These are phyloP conservation scores for Cyclina sinensis DNA, from an alignment of 1,140 invertebrate genomes.

Conservation along the genomic window DNA sequence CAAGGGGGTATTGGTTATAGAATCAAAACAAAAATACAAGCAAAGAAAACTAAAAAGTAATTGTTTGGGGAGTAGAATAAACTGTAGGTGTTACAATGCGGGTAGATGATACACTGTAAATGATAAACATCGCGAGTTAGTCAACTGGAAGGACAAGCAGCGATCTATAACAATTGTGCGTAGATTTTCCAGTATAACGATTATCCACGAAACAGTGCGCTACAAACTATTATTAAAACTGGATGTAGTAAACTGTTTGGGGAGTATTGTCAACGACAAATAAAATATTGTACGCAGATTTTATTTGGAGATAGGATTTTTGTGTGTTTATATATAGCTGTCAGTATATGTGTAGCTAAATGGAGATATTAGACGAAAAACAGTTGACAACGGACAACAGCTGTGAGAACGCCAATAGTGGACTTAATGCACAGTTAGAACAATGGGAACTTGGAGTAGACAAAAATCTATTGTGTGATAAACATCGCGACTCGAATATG, in stretches of 20 bases:
- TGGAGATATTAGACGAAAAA: conserved; percentile 9
- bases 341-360: conserved; percentile 9
- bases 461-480: conserved; percentile 30
- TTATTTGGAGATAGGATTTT: background rate
- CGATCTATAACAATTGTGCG: conserved; percentile 30
- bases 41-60: background rate
- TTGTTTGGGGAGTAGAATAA: conserved; percentile 36
- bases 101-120: background rate
- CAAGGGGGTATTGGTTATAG: background rate
- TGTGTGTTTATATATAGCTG: background rate
- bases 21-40: background rate
- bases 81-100: background rate
- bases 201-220: background rate
- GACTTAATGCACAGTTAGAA: conserved; percentile 12
- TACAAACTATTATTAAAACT: background rate
- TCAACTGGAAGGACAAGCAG: conserved; percentile 21
- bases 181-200: background rate
- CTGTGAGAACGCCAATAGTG: background rate
- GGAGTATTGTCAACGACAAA: conserved; percentile 15
- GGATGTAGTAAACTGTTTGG: background rate
- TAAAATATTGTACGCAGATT: background rate
- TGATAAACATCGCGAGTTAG: conserved; percentile 45
- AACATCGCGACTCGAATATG: conserved; percentile 44
- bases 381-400: background rate
- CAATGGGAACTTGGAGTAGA: conserved; percentile 4